Percentiles rank a stretch among this genome's conserved stretches.
phyloP scores from a whole-genome alignment of 92 coral and sea anemone genomes.

The Epizoanthus rinbou region DNA sequence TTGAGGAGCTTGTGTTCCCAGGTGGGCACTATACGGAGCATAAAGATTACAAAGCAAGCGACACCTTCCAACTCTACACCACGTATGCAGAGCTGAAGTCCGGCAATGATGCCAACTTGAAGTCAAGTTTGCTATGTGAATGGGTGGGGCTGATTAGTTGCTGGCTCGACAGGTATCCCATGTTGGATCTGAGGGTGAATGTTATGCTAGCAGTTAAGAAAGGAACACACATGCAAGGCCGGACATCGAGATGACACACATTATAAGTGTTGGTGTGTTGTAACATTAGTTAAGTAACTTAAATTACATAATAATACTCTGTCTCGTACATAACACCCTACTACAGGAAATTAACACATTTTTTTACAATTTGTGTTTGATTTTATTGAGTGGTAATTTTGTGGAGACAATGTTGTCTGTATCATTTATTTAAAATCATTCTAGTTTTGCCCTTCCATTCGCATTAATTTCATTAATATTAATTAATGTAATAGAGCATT shows the following conservation, averaged over 20 bases:
- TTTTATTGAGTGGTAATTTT: too few relatives aligned
- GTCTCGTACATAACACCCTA: too few relatives aligned
- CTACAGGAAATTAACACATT: too few relatives aligned
- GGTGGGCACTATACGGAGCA: constrained; percentile 69
- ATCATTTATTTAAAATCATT: too few relatives aligned
- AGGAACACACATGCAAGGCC: constrained; percentile 17
- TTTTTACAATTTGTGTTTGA: too few relatives aligned
- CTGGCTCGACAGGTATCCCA: constrained; percentile 97
- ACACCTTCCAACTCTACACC: constrained; percentile 78
- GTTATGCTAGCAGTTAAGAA: constrained; percentile 89
- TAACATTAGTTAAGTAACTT: too few relatives aligned
- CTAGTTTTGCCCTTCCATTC: too few relatives aligned
- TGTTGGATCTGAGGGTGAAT: constrained; percentile 89
- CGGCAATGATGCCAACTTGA: constrained; percentile 74
- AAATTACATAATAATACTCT: not conserved
- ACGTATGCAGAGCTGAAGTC: constrained; percentile 98
- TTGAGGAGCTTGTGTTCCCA: constrained; percentile 93
- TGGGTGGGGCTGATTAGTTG: constrained; percentile 85
- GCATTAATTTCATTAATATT: too few relatives aligned
- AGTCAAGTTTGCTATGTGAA: constrained; percentile 79
- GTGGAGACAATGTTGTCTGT: too few relatives aligned
- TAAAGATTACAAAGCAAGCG: constrained; percentile 80
- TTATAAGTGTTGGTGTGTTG: too few relatives aligned
- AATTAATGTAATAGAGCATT: too few relatives aligned
- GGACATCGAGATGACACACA: constrained; percentile 19